phyloP scores from a whole-genome alignment of 2,888 invertebrate species.

The Trichacis sp. region DNA sequence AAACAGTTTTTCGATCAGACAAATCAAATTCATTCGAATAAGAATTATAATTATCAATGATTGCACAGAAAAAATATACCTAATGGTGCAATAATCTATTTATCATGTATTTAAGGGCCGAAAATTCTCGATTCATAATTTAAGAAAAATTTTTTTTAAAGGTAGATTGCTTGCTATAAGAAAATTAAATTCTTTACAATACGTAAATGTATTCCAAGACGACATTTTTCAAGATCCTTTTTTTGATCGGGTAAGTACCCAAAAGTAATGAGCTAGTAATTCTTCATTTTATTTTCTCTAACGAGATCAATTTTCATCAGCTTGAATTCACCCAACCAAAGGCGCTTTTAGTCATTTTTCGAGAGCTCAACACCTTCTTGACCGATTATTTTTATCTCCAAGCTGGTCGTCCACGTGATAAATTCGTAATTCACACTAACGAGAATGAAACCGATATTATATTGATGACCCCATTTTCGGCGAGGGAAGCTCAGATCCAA shows the following conservation, averaged over 20 bases:
- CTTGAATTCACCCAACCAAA: constrained; percentile 39
- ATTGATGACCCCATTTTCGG: constrained; percentile 29
- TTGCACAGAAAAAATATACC: no score
- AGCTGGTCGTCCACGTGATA: constrained; percentile 31
- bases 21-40: no score
- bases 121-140: no score
- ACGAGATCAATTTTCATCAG: constrained; percentile 22
- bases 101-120: no score
- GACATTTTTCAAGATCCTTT: constrained; percentile 40
- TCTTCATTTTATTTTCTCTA: background rate
- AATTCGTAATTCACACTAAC: constrained; percentile 26
- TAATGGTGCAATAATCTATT: no score
- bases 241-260: constrained; percentile 38
- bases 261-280: background rate
- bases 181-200: constrained; percentile 31
- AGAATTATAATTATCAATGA: no score
- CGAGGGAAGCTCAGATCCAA: constrained; percentile 28
- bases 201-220: constrained; percentile 36
- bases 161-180: constrained; percentile 32
- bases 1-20: no score
- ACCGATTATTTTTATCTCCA: constrained; percentile 44
- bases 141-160: no score
- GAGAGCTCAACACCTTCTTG: constrained; percentile 41
- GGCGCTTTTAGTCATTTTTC: constrained; percentile 41
- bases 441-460: constrained; percentile 35